Evolutionary conservation across 1,140 invertebrate species (phyloP), one percentile per base, ranked within the genome.

Genomic region (Thereuonema tuberculata): DNA sequence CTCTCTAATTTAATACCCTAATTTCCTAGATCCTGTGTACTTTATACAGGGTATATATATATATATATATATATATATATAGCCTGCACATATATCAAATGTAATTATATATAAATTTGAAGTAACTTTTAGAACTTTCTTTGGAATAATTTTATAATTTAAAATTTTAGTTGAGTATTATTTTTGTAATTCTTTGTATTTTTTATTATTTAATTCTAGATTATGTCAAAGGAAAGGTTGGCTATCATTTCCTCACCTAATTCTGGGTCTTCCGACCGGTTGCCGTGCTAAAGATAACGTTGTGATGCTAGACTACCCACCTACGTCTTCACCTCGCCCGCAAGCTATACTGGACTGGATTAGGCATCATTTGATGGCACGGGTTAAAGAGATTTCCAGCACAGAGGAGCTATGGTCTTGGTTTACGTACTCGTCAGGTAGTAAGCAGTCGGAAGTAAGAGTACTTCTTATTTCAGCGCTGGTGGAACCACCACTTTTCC

Each of bases 281-380:
- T 71, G 72, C 59, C 67, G 71, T 66, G 72, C 74, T 17, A 80
- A 79, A 66, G 76, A 77, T 61, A 74, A 72, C 62, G 76, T 79
- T 5, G 65, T 73, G n/a, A 64, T 77, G 23, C 63, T 75, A 64
- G 69, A 69, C 58, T 73, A 76, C 68, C 26, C 66, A 61, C 28
- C 63, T 48, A 67, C 71, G 57, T 64, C 67, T 56, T 61, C 71
- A 63, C 64, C 67, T 5, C 66, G 69, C 65, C 64, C 67, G 14
- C 59, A 68, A 60, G 62, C 68, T 25, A 69, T 78, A 47, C 66
- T 76, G 23, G 67, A 73, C 23, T 79, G 78, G 78, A 65, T 79
- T 2, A 67, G 71, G 46, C 66, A 72, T 28, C 73, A 74, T 28
- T 63, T 79, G 2, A 71, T 75, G n/a, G 66, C 70, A 21, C 70